Percentiles rank a stretch among this genome's conserved stretches.
Evolutionary conservation across 1,140 invertebrate genomes (phyloP).

Genomic region (Bicyclus anynana): DNA sequence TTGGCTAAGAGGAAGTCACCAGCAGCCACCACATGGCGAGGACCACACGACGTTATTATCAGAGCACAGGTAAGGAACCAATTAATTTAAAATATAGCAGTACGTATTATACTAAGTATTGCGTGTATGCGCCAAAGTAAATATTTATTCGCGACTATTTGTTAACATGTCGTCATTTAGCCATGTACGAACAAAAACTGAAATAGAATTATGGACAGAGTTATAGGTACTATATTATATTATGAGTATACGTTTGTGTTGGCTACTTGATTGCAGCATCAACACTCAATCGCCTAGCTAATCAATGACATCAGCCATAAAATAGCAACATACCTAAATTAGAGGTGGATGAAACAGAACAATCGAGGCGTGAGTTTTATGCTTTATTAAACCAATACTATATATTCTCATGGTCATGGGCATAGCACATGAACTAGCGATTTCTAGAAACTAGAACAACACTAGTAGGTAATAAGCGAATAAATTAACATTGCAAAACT

Average conservation of each 20-base stretch:
- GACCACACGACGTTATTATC: constrained; percentile 80
- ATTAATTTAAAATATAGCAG: not conserved
- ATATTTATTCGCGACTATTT: constrained; percentile 14
- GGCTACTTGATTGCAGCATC: constrained; percentile 1
- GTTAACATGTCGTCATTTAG: constrained; percentile 10
- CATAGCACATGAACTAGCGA: no score
- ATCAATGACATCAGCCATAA: constrained; percentile 7
- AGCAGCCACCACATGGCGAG: constrained; percentile 79
- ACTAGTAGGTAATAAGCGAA: no score
- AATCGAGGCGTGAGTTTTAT: not conserved
- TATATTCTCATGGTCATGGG: not conserved
- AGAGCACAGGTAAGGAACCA: constrained; percentile 84
- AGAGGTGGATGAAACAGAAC: not conserved
- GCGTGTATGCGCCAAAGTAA: not conserved
- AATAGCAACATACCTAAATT: not conserved
- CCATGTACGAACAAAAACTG: constrained; percentile 6
- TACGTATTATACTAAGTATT: not conserved
- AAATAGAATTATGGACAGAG: constrained; percentile 5
- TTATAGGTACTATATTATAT: not conserved
- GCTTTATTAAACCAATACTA: not conserved
- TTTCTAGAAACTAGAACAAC: no score
- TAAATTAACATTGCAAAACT: no score
- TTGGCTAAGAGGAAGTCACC: constrained; percentile 82
- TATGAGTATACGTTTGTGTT: not conserved
- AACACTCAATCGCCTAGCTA: not conserved